A percentile compares a stretch with the other conserved stretches of the same genome.
Evolutionary conservation across 1,140 invertebrate genomes (phyloP).

Genomic region (Micrasema minimum): DNA sequence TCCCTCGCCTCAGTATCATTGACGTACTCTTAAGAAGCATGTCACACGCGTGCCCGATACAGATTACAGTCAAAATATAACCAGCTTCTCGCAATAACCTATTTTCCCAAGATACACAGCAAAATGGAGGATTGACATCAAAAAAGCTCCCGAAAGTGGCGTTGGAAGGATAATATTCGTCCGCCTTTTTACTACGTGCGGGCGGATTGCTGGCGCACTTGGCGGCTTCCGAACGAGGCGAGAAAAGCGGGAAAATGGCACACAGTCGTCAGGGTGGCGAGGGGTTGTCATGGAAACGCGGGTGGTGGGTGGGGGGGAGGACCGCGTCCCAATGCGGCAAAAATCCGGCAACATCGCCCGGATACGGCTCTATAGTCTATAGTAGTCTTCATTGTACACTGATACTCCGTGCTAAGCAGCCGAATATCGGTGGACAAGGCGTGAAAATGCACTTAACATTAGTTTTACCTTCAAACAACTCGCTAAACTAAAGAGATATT

Average conservation of each 20-base stretch:
- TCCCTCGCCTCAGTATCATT: constrained; percentile 7
- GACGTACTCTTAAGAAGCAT: neutral
- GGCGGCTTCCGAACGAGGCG: constrained; percentile 22
- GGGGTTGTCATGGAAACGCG: constrained; percentile 27
- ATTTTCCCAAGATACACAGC: neutral
- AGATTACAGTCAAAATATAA: constrained; percentile 29
- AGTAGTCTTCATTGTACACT: too few relatives aligned
- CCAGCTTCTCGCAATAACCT: constrained; percentile 1
- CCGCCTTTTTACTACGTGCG: constrained; percentile 1
- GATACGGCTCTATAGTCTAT: constrained; percentile 39
- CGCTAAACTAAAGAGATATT: too few relatives aligned
- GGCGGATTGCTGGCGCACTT: neutral
- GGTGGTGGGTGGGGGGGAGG: constrained; percentile 7
- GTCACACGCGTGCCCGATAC: constrained; percentile 21
- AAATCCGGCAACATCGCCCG: constrained; percentile 49
- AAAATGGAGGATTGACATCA: too few relatives aligned
- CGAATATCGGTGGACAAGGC: too few relatives aligned
- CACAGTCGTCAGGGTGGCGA: constrained; percentile 42
- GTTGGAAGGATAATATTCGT: neutral
- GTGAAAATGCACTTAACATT: too few relatives aligned
- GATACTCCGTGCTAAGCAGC: too few relatives aligned
- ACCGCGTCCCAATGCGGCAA: constrained; percentile 52
- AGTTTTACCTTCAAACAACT: too few relatives aligned
- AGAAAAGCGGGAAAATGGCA: constrained; percentile 40
- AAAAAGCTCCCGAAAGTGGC: neutral